A percentile compares a stretch with the other conserved stretches of the same genome.
These are phyloP conservation scores for Pelecanoides urinatrix DNA, from an alignment of 2,113 vertebrate species.

Conservation along the genomic window DNA sequence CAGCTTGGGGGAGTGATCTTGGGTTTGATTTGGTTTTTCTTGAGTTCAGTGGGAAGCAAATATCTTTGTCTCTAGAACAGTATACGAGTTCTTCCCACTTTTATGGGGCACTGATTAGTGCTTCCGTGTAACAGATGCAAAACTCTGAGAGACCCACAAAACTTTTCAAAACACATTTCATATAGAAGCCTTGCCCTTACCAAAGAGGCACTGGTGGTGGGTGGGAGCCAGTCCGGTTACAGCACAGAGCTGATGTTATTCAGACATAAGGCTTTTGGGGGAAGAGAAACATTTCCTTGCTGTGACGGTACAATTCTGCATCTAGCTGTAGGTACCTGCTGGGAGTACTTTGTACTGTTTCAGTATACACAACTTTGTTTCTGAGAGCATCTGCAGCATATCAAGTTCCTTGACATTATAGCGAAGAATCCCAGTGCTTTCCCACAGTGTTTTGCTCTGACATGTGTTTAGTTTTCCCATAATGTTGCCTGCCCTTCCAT, in stretches of 20 bases:
- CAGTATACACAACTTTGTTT: not conserved
- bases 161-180: not conserved
- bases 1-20: not conserved
- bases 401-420: not conserved
- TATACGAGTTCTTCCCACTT: fast-evolving
- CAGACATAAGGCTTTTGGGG: not conserved
- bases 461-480: not conserved
- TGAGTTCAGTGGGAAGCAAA: not conserved
- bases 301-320: not conserved
- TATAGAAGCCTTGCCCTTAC: not conserved
- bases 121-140: not conserved
- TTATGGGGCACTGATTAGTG: fast-evolving
- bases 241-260: not conserved
- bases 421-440: not conserved
- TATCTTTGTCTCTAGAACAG: not conserved
- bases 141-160: not conserved
- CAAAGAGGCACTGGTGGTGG: not conserved
- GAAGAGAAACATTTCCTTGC: not conserved
- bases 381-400: not conserved
- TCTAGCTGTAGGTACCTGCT: not conserved
- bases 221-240: not conserved
- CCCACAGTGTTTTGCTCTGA: not conserved
- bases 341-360: not conserved
- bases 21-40: not conserved
- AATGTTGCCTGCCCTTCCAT: not conserved